Evolutionary conservation across 2,113 vertebrate species (phyloP), one percentile per base, ranked within the genome.

Genomic region (Aphyosemion australe): DNA sequence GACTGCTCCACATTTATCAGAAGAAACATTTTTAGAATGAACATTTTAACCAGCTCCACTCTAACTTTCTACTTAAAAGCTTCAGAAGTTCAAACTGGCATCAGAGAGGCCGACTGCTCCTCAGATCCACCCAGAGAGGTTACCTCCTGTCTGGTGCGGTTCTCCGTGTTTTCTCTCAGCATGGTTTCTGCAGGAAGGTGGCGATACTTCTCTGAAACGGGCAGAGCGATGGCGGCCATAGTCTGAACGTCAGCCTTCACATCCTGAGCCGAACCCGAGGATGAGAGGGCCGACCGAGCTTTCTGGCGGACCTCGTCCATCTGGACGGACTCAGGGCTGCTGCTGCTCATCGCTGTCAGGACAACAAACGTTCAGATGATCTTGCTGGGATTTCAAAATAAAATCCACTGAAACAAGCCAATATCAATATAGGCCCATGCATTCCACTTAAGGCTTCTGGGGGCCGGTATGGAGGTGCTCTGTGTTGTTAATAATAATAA

Each of bases 151-250:
- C 39, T 74, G 76, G 12, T 78, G 18, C 37, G 8, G 15, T 61
- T 65, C 0, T 55, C 4, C 0, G 60, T 42, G 83, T 92, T 92
- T 14, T 91, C 88, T 60, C 9, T 80, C 72, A 93, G 41, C 61
- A 93, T 87, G 64, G 18, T 53, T 34, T 89, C 87, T 0, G 66
- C 90, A 1, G 50, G 16, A 9, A 92, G 49, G 58, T 85, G 84
- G 0, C 3, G 43, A 61, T 92, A 93, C 67, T 92, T 92, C 65
- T 88, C 80, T 0, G 86, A 80, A 57, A 85, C 76, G 0, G 88
- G 83, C 76, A 90, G 74, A 4, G 65, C 31, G 2, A 79, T 12
- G 51, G 13, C 0, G 12, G 89, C 90, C 85, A 93, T 84, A 1
- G 60, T 41, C 80, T 85, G 86, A 45, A 91, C 78, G 0, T 86